phyloP scores from a whole-genome alignment of 2,113 vertebrate species.

The Nannospalax galili region DNA sequence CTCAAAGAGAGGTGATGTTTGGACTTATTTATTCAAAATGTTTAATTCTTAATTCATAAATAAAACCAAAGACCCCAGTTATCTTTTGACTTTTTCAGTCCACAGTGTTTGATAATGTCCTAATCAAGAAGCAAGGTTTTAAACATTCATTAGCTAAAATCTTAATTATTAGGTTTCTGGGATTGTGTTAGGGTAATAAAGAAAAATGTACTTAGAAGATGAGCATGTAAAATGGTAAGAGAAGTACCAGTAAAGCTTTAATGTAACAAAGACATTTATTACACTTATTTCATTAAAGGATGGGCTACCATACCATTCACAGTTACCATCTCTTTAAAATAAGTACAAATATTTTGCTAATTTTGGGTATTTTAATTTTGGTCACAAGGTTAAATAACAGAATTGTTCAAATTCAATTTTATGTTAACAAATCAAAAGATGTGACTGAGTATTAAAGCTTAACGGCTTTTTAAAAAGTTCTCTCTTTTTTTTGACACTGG shows the following conservation, averaged over 20 bases:
- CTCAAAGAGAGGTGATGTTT: conserved; percentile 16
- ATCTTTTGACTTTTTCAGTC: not conserved
- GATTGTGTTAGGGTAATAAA: not conserved
- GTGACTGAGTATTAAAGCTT: too few species aligned
- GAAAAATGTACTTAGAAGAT: not conserved
- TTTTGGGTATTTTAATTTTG: not conserved
- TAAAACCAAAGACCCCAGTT: not conserved
- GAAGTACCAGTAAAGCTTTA: not conserved
- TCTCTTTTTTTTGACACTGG: too few species aligned
- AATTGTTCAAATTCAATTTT: conserved; percentile 25
- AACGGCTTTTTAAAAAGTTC: too few species aligned
- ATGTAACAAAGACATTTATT: not conserved
- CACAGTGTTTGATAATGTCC: not conserved
- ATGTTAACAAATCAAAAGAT: too few species aligned
- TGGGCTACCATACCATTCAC: not conserved
- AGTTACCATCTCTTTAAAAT: not conserved
- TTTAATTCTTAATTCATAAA: not conserved
- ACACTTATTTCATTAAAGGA: not conserved
- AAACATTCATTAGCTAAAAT: not conserved
- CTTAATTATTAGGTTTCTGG: not conserved
- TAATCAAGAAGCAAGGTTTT: not conserved
- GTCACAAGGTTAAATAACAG: not conserved
- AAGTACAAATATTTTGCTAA: not conserved
- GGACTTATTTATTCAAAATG: not conserved
- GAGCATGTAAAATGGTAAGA: not conserved